Conservation (phyloP, 2,797 vertebrate species). For the Notolabrus celidotus region DNA sequence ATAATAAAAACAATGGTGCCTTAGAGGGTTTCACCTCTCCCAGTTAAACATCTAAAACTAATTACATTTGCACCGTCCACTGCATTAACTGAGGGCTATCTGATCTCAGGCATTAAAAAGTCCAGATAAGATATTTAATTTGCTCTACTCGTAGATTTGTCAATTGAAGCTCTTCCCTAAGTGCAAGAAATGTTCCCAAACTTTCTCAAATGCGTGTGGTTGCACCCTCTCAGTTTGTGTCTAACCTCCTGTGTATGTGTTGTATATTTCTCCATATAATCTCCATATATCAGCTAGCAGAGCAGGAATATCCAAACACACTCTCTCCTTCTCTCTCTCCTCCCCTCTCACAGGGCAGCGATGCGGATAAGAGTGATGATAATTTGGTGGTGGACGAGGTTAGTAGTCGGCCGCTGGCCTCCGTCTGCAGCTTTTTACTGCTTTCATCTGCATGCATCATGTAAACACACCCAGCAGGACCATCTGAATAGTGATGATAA, state of each 20-base stretch:
- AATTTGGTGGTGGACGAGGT: conserved; percentile 94
- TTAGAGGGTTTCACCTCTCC: conserved; percentile 23
- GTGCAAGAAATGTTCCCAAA: not conserved
- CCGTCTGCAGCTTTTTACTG: conserved; percentile 56
- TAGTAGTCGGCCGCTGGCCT: conserved; percentile 65
- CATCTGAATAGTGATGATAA: conserved; percentile 56
- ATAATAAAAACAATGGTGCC: conserved; percentile 8
- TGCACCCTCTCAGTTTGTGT: not conserved
- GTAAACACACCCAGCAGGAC: conserved; percentile 69
- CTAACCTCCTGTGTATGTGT: conserved; percentile 9
- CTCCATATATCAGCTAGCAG: conserved; percentile 46
- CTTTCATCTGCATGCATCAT: conserved; percentile 73
- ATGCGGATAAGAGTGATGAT: conserved; percentile 93
- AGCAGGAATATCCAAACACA: conserved; percentile 41
- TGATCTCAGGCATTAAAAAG: conserved; percentile 2
- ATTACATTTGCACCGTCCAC: conserved; percentile 16
- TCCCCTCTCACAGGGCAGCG: conserved; percentile 86
- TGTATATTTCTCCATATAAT: conserved; percentile 48
- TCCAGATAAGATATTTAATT: conserved; percentile 22
- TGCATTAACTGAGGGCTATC: not conserved
- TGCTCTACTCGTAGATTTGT: not conserved
- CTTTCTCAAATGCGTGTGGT: not conserved
- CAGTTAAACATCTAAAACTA: conserved; percentile 32
- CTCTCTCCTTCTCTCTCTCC: conserved; percentile 27
- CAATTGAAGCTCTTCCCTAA: not conserved